Conservation (phyloP, 2,888 invertebrate genomes). For the Habrosyne pyritoides region DNA sequence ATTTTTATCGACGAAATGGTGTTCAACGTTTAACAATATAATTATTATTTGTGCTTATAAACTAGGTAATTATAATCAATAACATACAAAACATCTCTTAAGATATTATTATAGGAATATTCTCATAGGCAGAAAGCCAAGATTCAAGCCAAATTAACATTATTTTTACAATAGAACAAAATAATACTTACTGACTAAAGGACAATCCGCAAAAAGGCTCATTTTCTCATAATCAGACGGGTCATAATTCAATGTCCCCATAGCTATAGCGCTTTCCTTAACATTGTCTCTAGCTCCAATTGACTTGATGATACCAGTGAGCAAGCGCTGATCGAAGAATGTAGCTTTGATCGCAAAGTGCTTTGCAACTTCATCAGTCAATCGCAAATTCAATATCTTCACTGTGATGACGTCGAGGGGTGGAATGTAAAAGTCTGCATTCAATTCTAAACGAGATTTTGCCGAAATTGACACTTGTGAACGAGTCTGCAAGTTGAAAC, state of each 20-base stretch:
- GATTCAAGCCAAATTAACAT: too few species aligned
- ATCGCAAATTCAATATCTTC: slow-evolving; percentile 49
- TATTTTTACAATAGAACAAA: too few species aligned
- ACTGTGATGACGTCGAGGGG: slow-evolving; percentile 51
- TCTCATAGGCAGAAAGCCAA: too few species aligned
- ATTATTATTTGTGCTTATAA: too few species aligned
- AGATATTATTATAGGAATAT: too few species aligned
- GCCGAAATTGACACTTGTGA: slow-evolving; percentile 38
- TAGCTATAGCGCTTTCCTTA: slow-evolving; percentile 31
- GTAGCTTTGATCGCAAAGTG: slow-evolving; percentile 50
- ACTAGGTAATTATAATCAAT: too few species aligned
- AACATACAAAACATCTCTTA: too few species aligned
- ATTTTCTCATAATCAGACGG: slow-evolving; percentile 73
- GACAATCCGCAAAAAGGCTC: slow-evolving; percentile 62
- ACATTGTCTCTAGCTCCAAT: slow-evolving; percentile 34
- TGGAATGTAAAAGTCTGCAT: slow-evolving; percentile 32
- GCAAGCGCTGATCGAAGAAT: slow-evolving; percentile 58
- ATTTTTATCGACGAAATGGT: too few species aligned
- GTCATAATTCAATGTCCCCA: slow-evolving; percentile 60
- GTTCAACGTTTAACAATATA: too few species aligned
- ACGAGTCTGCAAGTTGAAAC: slow-evolving; percentile 18
- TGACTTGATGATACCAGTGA: slow-evolving; percentile 49
- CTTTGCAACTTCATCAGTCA: slow-evolving; percentile 46
- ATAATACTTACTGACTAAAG: slow-evolving; percentile 62
- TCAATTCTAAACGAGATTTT: slow-evolving; percentile 31